Conservation (phyloP, 1,140 invertebrate species). For the Hypothenemus hampei region DNA sequence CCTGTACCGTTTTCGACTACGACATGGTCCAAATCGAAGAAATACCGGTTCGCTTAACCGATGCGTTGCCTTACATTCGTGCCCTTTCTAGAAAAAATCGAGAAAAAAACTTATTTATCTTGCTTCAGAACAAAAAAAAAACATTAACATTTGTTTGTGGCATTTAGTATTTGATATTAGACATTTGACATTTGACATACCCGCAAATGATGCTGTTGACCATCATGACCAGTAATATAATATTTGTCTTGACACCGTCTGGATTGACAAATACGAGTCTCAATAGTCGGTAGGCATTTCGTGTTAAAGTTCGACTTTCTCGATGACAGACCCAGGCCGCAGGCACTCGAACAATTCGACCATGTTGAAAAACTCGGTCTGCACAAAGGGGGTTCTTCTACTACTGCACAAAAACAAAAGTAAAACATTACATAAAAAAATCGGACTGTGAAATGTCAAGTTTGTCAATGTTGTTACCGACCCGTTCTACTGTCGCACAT, state of each 20-base stretch:
- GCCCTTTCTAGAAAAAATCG: slow-evolving; percentile 55
- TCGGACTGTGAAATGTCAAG: background rate
- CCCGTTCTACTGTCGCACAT: slow-evolving; percentile 59
- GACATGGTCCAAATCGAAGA: slow-evolving; percentile 57
- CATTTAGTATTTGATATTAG: too few relatives aligned
- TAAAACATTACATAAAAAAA: background rate
- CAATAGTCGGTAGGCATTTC: slow-evolving; percentile 54
- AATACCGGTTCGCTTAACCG: slow-evolving; percentile 49
- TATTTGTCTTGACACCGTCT: slow-evolving; percentile 42
- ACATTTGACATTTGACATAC: slow-evolving; percentile 31
- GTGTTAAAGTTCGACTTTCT: slow-evolving; percentile 56
- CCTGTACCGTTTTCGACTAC: slow-evolving; percentile 56
- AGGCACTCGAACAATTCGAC: slow-evolving; percentile 57
- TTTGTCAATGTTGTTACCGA: background rate
- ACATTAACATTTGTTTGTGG: too few relatives aligned
- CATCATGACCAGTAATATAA: slow-evolving; percentile 25
- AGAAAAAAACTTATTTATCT: background rate
- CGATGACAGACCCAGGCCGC: slow-evolving; percentile 59
- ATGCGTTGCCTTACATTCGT: slow-evolving; percentile 61
- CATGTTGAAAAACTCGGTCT: slow-evolving; percentile 51
- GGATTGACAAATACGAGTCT: slow-evolving; percentile 59
- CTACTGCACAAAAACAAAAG: too few relatives aligned
- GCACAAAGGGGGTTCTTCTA: slow-evolving; percentile 41
- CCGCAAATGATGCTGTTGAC: slow-evolving; percentile 43
- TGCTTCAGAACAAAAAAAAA: too few relatives aligned